Evolutionary conservation across 2,797 vertebrate species (phyloP).

Genomic region (Halcyon leucocephala): DNA sequence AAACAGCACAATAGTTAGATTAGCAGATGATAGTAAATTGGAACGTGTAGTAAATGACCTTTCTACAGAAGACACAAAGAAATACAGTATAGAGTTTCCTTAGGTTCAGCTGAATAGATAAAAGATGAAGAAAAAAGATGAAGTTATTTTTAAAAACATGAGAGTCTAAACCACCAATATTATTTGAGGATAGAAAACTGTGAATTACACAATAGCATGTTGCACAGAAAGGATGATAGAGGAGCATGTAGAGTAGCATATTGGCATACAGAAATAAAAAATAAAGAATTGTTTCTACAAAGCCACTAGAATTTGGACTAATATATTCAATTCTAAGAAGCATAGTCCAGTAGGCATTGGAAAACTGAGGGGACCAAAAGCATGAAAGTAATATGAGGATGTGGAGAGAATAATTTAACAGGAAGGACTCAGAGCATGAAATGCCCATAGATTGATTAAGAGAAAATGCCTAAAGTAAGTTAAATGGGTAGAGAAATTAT

Average conservation of each 20-base stretch:
- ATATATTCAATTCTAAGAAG: not conserved
- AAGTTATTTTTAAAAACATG: not conserved
- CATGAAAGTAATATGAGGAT: not conserved
- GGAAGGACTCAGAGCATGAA: conserved; percentile 8
- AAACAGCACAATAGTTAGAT: conserved; percentile 54
- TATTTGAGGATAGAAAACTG: not conserved
- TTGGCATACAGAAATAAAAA: not conserved
- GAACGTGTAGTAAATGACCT: not conserved
- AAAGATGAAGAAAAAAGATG: not conserved
- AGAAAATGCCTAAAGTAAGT: not conserved
- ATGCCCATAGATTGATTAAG: not conserved
- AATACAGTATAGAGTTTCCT: not conserved
- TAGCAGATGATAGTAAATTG: conserved; percentile 49
- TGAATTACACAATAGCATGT: not conserved
- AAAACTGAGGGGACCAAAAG: conserved; percentile 1
- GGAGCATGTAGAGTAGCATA: fast-evolving
- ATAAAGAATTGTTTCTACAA: not conserved
- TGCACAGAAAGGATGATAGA: not conserved
- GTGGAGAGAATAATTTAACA: not conserved
- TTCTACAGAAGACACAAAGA: not conserved
- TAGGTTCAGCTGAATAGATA: not conserved
- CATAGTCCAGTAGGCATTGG: not conserved
- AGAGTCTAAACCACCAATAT: not conserved
- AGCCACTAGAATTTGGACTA: not conserved
- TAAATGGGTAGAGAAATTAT: not conserved